phyloP scores from a whole-genome alignment of 35 echinoderm and acorn worm species.

The Apostichopus parvimensis region DNA sequence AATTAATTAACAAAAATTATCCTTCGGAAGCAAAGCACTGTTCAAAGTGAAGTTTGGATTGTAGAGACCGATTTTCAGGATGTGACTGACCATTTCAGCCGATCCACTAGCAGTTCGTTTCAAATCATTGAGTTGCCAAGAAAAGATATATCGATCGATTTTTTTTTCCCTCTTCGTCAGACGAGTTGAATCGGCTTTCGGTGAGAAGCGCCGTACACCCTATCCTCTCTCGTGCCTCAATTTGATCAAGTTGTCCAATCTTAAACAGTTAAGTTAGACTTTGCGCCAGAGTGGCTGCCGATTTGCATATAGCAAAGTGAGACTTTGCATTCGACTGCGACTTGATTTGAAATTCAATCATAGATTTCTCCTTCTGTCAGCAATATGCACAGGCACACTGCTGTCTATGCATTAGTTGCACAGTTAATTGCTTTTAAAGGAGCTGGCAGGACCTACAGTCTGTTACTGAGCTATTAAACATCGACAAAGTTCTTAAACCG shows the following conservation, averaged over 20 bases:
- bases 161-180: neutral
- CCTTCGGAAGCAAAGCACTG: no score
- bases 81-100: no score
- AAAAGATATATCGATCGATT: neutral
- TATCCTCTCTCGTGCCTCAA: neutral
- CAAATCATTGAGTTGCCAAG: neutral
- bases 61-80: no score
- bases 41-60: no score
- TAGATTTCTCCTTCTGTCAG: conserved; percentile 1
- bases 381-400: conserved; percentile 59
- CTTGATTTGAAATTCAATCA: conserved; percentile 43
- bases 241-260: neutral
- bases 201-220: no score
- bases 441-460: neutral
- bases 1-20: no score
- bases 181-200: neutral
- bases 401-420: conserved; percentile 56
- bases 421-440: conserved; percentile 52
- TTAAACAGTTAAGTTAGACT: neutral
- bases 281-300: neutral
- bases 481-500: no score
- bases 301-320: conserved; percentile 35
- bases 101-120: no score
- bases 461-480: no score
- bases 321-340: conserved; percentile 27